Evolutionary conservation across 2,888 invertebrate genomes (phyloP), one percentile per base, ranked within the genome.

Genomic region (Campoplex capitator): DNA sequence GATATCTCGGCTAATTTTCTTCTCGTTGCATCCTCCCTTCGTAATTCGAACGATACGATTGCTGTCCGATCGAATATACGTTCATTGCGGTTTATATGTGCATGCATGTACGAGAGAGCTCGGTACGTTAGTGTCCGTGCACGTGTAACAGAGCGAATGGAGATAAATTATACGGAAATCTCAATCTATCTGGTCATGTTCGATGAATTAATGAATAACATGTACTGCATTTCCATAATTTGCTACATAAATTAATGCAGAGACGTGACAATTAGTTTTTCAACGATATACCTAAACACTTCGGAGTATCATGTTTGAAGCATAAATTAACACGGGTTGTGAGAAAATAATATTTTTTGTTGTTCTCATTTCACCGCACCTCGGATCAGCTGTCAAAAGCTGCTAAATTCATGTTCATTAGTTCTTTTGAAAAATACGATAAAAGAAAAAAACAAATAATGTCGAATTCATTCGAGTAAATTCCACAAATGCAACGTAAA

Each of bases 1-100:
- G 83, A 83, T 83, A 83, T 83, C 83, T 83, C 83, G 62, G 70
- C 83, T 83, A 88, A 88, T 88, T 89, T 89, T 89, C 86, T 84
- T 88, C 84, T 83, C 84, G 84, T 87, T 84, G 82, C 80, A 73
- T 83, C 71, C 68, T 73, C 77, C 78, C 82, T 75, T 84, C 82
- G 87, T 83, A 83, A 87, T 87, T 82, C 84, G 79, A 79, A 79
- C 84, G 82, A 71, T 84, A 83, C 82, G 84, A 87, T 82, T 82
- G 87, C 84, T 79, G 87, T 84, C 84, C 82, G 75, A 84, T 78
- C 54, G 76, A 84, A 84, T 87, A 78, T 75, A 79, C 75, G 70
- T 74, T 76, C 9, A 56, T n/a, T 45, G 8, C 74, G n/a, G 45
- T 56, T 16, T 62, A 16, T 68, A 38, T 28, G 16, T 45, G 16